Evolutionary conservation across 2,113 vertebrate genomes (phyloP), one percentile per base, ranked within the genome.

Genomic region (Onychostoma macrolepis): DNA sequence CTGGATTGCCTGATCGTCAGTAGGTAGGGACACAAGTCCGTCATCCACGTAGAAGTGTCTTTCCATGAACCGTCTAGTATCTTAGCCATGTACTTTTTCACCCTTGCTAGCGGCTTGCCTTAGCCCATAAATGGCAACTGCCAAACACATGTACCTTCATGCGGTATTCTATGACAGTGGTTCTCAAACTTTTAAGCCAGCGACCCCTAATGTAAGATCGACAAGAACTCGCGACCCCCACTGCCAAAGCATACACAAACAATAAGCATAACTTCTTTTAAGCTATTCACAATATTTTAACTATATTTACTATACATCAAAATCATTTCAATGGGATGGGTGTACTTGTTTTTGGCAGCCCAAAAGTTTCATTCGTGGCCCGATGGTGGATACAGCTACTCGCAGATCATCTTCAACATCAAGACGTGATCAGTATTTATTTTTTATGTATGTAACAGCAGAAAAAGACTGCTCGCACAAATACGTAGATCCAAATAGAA

Each of bases 41-140:
- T 91, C 89, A 43, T 88, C 83, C 41, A 86, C 75, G 65, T 85
- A 89, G 61, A 85, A 87, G 17, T 76, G 24, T 13, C 36, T 15
- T 38, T 75, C 76, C 6, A 85, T 19, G 8, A 87, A 85, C 13
- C 84, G 76, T 1, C 4, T 19, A 3, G 63, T 33, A 24, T 87
- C 67, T 11, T 58, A n/a, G 0, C 45, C 43, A 33, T 80, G 53
- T 21, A 65, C 48, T 0, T 76, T 4, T 45, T 77, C 67, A n/a
- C 67, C 67, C n/a, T 85, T 28, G 30, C 36, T 19, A 24, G 36
- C 58, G 5, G 76, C 80, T 75, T 53, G 2, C 11, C 65, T 69
- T 4, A 89, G n/a, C 10, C n/a, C 2, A 11, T 63, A 63, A 63
- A 63, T 26, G 61, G n/a, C n/a, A 63, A 63, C 61, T 10, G 61